Base-by-base conservation (phyloP, 1,140 invertebrate genomes). In the Stegodyphus dumicola region DNA sequence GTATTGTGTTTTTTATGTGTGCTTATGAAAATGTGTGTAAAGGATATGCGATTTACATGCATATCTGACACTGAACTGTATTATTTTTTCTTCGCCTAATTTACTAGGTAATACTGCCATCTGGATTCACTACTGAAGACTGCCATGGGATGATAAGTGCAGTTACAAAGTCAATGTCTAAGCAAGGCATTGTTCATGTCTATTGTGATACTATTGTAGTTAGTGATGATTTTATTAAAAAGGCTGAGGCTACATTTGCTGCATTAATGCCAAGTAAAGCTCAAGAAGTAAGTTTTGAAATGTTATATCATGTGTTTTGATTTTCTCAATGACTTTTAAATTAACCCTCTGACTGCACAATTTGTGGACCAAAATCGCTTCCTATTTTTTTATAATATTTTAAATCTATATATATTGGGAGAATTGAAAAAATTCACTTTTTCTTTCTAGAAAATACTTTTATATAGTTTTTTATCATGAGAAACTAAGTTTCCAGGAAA, bases 201-300 rank as follows among this genome's bases (percentile, higher is more conserved):
- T 92, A 92, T 83, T 84, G 76, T 89, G 91, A 91, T 74, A 92
- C 92, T 6, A 90, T 93, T 65, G 90, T 93, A 17, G 90, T 92
- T 6, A 92, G 91, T 87, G 90, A 93, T 77, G 89, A 90, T 78
- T 95, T 94, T 88, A 90, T 98, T 33, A 93, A 95, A 77, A 92
- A 92, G n/a, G 91, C 96, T 60, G 91, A 92, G 15, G 92, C 94
- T 89, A 91, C 92, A 2, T 95, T 97, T 88, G 92, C 94, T 87
- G 89, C 92, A 13, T 87, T 95, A 17, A 93, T 95, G 53, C 91
- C 94, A 76, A 91, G 93, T 75, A 95, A 95, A 91, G 95, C 95
- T 13, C 94, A 95, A 89, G 91, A 93, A 88, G 92, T 86, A 77
- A 80, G 48, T 69, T 9, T 7, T n/a, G 65, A 33, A 33, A 33